Percentiles rank a stretch among this genome's conserved stretches.
These are phyloP conservation scores for Dicrurus megarhynchus DNA, from an alignment of 2,113 vertebrate genomes.

Conservation along the genomic window DNA sequence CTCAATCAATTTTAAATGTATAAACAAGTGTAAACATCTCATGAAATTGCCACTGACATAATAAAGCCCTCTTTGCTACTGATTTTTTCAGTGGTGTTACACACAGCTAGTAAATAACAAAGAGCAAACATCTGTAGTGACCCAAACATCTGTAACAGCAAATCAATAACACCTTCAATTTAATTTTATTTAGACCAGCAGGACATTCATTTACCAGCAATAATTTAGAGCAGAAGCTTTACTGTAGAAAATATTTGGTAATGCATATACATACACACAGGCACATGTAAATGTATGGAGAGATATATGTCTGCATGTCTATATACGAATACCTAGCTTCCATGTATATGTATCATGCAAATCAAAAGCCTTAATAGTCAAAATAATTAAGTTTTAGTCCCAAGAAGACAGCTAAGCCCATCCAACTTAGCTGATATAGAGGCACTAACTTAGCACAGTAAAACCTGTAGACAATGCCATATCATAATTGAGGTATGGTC, in stretches of 20 bases:
- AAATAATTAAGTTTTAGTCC: not conserved
- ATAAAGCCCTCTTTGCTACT: not conserved
- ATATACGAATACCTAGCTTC: not conserved
- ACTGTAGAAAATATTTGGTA: not conserved
- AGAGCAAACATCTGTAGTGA: not conserved
- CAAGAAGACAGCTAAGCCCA: not conserved
- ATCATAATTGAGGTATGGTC: not conserved
- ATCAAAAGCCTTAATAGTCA: not conserved
- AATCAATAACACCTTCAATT: not conserved
- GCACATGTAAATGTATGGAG: not conserved
- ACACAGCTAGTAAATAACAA: not conserved
- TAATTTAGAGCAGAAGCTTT: not conserved
- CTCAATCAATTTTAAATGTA: not conserved
- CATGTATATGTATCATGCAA: not conserved
- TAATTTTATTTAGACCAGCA: not conserved
- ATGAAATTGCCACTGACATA: not conserved
- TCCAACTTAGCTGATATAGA: not conserved
- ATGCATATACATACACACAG: not conserved
- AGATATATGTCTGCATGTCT: rapidly evolving
- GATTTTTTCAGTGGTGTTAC: not conserved
- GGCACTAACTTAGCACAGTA: not conserved
- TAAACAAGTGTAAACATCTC: not conserved
- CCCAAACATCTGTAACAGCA: not conserved
- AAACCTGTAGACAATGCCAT: not conserved
- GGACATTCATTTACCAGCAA: not conserved